Evolutionary conservation across 2,113 vertebrate species (phyloP).

Genomic region (Archilochus colubris): DNA sequence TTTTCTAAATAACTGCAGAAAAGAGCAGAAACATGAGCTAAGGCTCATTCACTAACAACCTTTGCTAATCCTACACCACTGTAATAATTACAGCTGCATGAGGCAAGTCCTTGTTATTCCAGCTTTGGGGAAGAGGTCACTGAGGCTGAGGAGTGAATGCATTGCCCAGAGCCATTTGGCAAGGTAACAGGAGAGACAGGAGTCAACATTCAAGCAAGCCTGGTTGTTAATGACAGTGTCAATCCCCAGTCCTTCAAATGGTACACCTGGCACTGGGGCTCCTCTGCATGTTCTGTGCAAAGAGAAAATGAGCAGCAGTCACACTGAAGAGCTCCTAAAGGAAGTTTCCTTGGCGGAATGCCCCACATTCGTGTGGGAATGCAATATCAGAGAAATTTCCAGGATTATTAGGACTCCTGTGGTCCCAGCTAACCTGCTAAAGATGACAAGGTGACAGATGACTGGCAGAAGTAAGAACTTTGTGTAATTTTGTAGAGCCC

Average conservation of each 20-base stretch:
- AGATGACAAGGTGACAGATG: background rate
- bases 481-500: background rate
- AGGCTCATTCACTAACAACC: fast-evolving
- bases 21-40: background rate
- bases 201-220: background rate
- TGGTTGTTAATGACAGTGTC: background rate
- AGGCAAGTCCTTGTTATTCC: background rate
- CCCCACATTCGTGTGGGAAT: background rate
- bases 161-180: background rate
- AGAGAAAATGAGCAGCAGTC: background rate
- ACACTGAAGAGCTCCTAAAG: background rate
- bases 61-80: background rate
- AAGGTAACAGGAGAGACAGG: background rate
- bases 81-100: background rate
- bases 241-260: background rate
- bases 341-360: background rate
- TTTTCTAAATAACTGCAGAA: background rate
- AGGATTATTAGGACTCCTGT: background rate
- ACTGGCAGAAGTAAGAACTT: background rate
- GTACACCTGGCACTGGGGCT: background rate
- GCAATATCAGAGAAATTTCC: background rate
- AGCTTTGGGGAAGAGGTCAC: background rate
- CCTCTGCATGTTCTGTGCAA: too few species aligned
- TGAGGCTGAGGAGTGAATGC: background rate
- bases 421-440: background rate